A percentile compares a stretch with the other conserved stretches of the same genome.
Conservation (phyloP, 2,797 vertebrate species). For the Pyrocephalus nanus region DNA sequence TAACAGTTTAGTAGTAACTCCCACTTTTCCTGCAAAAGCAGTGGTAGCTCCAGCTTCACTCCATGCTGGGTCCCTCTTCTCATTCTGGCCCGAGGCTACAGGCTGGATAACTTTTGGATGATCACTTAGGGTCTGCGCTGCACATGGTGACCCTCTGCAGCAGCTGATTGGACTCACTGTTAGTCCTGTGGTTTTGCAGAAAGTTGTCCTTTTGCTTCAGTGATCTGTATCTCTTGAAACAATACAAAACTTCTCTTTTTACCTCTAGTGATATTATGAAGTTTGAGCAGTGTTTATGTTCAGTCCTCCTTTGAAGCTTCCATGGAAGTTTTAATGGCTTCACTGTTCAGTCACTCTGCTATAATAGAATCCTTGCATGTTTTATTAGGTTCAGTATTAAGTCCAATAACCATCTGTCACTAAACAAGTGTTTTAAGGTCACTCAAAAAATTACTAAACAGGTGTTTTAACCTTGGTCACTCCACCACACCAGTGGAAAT, state of each 20-base stretch:
- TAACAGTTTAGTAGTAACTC: not conserved
- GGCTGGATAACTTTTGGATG: not conserved
- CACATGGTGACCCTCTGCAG: not conserved
- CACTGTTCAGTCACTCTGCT: not conserved
- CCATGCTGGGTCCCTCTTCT: not conserved
- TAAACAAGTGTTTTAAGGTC: not conserved
- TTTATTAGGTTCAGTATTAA: not conserved
- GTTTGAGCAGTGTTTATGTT: not conserved
- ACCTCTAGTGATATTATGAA: not conserved
- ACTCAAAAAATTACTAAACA: not conserved
- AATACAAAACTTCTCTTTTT: not conserved
- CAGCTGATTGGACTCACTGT: rapidly evolving
- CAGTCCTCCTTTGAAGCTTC: not conserved
- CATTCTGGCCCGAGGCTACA: not conserved
- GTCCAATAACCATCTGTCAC: not conserved
- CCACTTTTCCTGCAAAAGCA: not conserved
- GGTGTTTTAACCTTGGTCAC: not conserved
- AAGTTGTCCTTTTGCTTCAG: not conserved
- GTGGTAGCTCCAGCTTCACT: not conserved
- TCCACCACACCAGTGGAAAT: not conserved
- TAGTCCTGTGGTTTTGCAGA: not conserved
- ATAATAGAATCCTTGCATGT: not conserved
- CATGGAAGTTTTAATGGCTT: not conserved
- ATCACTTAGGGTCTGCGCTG: not conserved
- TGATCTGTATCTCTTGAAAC: not conserved